Evolutionary conservation across 2,888 invertebrate genomes (phyloP).

Genomic region (Leptopilina syphax): DNA sequence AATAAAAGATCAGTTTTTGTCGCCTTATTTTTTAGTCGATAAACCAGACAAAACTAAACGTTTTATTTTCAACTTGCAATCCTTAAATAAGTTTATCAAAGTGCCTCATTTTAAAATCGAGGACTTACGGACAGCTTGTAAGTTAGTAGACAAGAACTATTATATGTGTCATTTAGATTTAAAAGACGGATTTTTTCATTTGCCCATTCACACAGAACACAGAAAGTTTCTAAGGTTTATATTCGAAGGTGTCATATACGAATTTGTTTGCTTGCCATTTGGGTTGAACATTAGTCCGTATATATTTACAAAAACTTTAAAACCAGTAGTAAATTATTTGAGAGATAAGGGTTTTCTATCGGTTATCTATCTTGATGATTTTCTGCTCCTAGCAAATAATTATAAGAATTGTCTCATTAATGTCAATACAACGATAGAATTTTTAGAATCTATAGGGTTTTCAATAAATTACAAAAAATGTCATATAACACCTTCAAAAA

Average conservation of each 20-base stretch:
- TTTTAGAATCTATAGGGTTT: too few species aligned
- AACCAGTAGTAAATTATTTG: conserved; percentile 30
- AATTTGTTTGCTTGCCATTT: conserved; percentile 40
- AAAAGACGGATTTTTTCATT: conserved; percentile 35
- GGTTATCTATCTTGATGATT: conserved; percentile 38
- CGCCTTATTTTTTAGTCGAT: conserved; percentile 14
- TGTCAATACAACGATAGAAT: too few species aligned
- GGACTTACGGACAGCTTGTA: neutral
- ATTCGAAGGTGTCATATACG: conserved; percentile 13
- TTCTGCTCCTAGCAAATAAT: conserved; percentile 9
- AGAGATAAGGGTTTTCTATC: conserved; percentile 1
- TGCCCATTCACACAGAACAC: conserved; percentile 23
- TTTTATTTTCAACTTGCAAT: neutral
- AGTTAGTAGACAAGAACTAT: conserved; percentile 27
- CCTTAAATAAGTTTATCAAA: neutral
- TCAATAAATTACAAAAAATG: too few species aligned
- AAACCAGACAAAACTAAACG: neutral
- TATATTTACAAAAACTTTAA: conserved; percentile 41
- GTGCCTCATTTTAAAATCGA: neutral
- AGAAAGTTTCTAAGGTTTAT: conserved; percentile 38
- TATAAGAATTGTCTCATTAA: too few species aligned
- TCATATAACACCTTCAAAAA: too few species aligned
- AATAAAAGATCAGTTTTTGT: too few species aligned
- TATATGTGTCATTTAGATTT: conserved; percentile 41
- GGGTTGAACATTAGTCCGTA: conserved; percentile 35